Base-by-base conservation (phyloP, 2,888 invertebrate genomes). In the Myopa tessellatipennis region DNA sequence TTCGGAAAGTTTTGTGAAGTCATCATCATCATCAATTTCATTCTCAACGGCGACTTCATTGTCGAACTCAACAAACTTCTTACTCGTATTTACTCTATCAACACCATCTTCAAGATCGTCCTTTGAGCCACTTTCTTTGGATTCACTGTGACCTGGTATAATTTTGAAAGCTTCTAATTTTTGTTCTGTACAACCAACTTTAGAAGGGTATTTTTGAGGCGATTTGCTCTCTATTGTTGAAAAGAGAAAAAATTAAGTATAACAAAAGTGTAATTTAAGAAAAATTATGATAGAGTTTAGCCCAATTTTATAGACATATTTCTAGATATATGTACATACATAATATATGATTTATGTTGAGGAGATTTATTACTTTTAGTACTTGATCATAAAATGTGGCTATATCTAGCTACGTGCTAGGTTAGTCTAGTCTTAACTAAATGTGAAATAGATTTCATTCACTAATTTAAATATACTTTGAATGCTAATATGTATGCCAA, bases 1-100 rank as follows among this genome's bases (percentile, higher is more conserved):
- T 87, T 86, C 87, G 82, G 87, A 87, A 82, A 88, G 83, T 81
- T 87, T 86, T 84, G 88, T 87, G 83, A 88, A 88, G 83, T 85
- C 87, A 83, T 87, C 87, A 81, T 84, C 85, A 78, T 85, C 87
- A 72, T 85, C 86, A 73, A 86, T 84, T 40, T 84, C 85, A 74
- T 81, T 83, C 70, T 83, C 83, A 67, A 82, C 83, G 12, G 78
- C 82, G 7, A 52, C 77, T 45, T 72, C 75, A 40, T 65, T 65
- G 38, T 60, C 50, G 40, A 18, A 34, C 4, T 63, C n/a, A 40
- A 26, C 40, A 60, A 10, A 4, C 40, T 50, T 77, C 68, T 73
- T 75, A 69, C 77, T 52, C 26, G 77, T 77, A 68, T 65, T 61
- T 26, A 83, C 84, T 82, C 81, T 79, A 55, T 80, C 82, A 65